Evolutionary conservation across 2,797 vertebrate genomes (phyloP), one percentile per base, ranked within the genome.

Genomic region (Hippoglossus hippoglossus): DNA sequence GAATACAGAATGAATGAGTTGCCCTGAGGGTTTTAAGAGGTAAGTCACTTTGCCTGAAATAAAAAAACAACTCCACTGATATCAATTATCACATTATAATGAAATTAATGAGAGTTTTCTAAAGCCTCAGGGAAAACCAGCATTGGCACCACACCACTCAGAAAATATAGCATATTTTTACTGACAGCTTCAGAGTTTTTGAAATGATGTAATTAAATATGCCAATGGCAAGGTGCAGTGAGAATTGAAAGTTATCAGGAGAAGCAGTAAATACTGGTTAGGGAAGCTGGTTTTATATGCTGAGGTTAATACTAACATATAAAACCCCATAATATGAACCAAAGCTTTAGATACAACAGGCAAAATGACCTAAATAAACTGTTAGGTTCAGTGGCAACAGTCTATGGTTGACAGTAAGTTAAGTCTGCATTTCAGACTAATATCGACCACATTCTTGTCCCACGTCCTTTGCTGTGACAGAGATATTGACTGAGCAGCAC

Each of bases 401-500:
- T 53, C 7, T 11, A 19, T 19, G 18, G 44, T 53, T 62, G 72
- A 62, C 22, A 61, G 12, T 13, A 52, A 55, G 39, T 66, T 61
- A 67, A 74, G n/a, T 36, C 71, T 75, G 66, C 28, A 69, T 31
- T 77, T 79, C 68, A 50, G 54, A 50, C 41, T 24, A 52, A 64
- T 69, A 71, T 60, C 34, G 54, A 65, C 69, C 65, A 70, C 47
- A 76, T 74, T 68, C 61, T 70, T 83, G 71, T 84, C 81, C 65
- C 66, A 84, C 71, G 83, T 80, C 36, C 67, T 82, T 39, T 75
- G 63, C 78, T 80, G 72, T 79, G 83, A 73, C 75, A 49, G 62
- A 85, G 71, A 83, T 82, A 82, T 80, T 71, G 75, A 87, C 74
- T 78, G 77, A 84, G 76, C 79, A 83, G 84, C 83, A 74, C 83